A percentile compares a stretch with the other conserved stretches of the same genome.
These are phyloP conservation scores for Setipinna tenuifilis DNA, from an alignment of 2,797 vertebrate genomes.

Conservation along the genomic window DNA sequence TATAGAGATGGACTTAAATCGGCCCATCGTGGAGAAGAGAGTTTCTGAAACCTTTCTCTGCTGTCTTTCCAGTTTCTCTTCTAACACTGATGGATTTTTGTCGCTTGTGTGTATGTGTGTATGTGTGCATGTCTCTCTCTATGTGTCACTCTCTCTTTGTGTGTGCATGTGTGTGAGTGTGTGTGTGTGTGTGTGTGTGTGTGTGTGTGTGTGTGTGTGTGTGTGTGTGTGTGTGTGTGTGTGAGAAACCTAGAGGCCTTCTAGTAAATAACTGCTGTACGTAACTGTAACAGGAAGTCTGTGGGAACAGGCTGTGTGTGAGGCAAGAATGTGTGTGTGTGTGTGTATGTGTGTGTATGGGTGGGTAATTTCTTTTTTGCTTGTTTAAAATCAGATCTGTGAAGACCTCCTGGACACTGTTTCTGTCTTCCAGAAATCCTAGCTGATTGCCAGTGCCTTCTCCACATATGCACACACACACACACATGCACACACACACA, in stretches of 20 bases:
- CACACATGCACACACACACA: neutral
- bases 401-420: too few species aligned
- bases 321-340: neutral
- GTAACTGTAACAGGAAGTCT: conserved; percentile 22
- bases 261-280: neutral
- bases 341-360: neutral
- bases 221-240: neutral
- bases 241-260: neutral
- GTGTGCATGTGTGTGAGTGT: neutral
- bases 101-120: too few species aligned
- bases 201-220: neutral
- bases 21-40: neutral
- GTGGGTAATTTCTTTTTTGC: neutral
- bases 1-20: neutral
- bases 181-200: neutral
- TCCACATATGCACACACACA: conserved; percentile 12
- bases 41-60: neutral
- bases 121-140: too few species aligned
- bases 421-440: neutral
- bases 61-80: too few species aligned
- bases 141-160: neutral
- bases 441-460: neutral
- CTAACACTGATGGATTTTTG: too few species aligned
- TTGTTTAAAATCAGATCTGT: neutral
- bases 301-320: neutral